Conservation (phyloP, 1,140 invertebrate genomes). For the Helicoverpa zea region DNA sequence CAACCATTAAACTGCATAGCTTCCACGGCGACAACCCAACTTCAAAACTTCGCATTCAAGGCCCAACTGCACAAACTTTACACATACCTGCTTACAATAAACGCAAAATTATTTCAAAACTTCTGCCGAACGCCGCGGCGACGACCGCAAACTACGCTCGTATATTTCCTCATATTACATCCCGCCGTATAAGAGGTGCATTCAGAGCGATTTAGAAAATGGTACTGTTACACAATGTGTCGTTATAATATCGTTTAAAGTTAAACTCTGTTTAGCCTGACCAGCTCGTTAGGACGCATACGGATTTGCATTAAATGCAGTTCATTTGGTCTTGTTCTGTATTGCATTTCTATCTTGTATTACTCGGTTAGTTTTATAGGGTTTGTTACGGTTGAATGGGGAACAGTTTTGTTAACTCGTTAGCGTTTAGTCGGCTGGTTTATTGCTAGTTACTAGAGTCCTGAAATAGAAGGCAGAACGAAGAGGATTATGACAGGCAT, state of each 20-base stretch:
- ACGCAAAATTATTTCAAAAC: slow-evolving; percentile 42
- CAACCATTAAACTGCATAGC: not conserved
- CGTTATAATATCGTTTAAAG: slow-evolving; percentile 43
- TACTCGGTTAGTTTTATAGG: slow-evolving; percentile 4
- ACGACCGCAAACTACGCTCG: slow-evolving; percentile 10
- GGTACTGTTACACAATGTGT: slow-evolving; percentile 34
- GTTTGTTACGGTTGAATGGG: slow-evolving; percentile 1
- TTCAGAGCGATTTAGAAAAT: slow-evolving; percentile 29
- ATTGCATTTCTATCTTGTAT: slow-evolving; percentile 26
- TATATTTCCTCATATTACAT: slow-evolving; percentile 21
- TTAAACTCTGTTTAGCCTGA: slow-evolving; percentile 22
- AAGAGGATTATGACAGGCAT: not conserved
- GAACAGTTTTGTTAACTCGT: not conserved
- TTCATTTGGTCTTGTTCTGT: slow-evolving; percentile 18
- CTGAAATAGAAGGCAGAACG: too few species aligned
- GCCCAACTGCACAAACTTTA: not conserved
- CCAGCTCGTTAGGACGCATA: slow-evolving; percentile 30
- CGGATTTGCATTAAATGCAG: slow-evolving; percentile 17
- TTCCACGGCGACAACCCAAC: not conserved
- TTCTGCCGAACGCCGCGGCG: not conserved
- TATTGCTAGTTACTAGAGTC: not conserved
- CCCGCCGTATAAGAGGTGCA: not conserved
- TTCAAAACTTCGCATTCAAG: slow-evolving; percentile 23
- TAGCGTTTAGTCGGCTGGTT: not conserved
- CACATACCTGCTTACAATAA: slow-evolving; percentile 24